Conservation (phyloP, 1,140 invertebrate genomes). For the Orussus abietinus region DNA sequence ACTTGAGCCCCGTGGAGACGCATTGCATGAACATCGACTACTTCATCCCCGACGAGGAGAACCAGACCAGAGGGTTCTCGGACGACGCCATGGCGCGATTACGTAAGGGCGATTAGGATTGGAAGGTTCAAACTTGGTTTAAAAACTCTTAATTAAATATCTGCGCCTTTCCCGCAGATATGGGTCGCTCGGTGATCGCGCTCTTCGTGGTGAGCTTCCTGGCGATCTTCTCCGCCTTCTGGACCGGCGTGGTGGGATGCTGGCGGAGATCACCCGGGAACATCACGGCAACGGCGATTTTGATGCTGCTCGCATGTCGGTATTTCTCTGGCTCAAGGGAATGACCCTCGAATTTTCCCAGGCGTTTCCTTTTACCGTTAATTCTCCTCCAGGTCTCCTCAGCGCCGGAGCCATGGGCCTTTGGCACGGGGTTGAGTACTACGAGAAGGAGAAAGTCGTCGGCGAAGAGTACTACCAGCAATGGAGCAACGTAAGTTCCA, state of each 20-base stretch:
- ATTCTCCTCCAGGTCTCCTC: conserved; percentile 64
- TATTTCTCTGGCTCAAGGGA: conserved; percentile 25
- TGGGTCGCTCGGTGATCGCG: conserved; percentile 87
- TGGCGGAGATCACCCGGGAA: conserved; percentile 90
- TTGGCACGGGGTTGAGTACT: conserved; percentile 94
- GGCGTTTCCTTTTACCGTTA: neutral
- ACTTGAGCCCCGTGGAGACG: conserved; percentile 88
- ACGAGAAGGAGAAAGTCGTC: conserved; percentile 89
- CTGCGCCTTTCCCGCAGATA: conserved; percentile 59
- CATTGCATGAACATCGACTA: conserved; percentile 94
- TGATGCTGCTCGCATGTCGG: conserved; percentile 86
- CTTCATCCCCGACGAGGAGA: conserved; percentile 82
- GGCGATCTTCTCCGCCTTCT: conserved; percentile 86
- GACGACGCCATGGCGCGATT: conserved; percentile 82
- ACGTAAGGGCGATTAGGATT: conserved; percentile 58
- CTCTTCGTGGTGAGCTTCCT: conserved; percentile 88
- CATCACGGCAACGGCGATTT: conserved; percentile 87
- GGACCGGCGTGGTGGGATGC: conserved; percentile 88
- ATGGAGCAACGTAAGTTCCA: conserved; percentile 88
- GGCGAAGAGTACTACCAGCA: conserved; percentile 87
- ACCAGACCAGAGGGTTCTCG: conserved; percentile 72
- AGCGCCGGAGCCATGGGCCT: conserved; percentile 89
- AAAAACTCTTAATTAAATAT: conserved; percentile 2
- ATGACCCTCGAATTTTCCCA: conserved; percentile 1
- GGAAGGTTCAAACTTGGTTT: conserved; percentile 3